A percentile compares a stretch with the other conserved stretches of the same genome.
These are phyloP conservation scores for Ceratothoa steindachneri DNA, from an alignment of 2,888 invertebrate species.

Conservation along the genomic window DNA sequence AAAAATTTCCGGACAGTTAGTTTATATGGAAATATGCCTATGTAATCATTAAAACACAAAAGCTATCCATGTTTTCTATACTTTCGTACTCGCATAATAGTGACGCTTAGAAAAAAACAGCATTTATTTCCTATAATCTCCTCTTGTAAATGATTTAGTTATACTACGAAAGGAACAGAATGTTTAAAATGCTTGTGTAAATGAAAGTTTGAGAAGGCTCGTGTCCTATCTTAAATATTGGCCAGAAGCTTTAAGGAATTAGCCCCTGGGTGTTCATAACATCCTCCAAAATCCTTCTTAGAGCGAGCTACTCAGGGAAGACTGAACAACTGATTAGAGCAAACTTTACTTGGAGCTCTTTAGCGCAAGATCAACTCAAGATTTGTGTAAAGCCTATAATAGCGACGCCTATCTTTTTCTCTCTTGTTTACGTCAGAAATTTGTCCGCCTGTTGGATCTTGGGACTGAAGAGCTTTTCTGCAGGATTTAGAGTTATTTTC, in stretches of 20 bases:
- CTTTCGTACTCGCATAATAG: too few species aligned
- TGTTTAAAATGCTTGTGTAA: not conserved
- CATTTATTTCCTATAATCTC: too few species aligned
- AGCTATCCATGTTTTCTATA: too few species aligned
- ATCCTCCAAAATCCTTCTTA: not conserved
- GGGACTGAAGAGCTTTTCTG: not conserved
- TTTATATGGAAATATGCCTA: too few species aligned
- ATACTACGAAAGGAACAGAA: too few species aligned
- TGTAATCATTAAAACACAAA: too few species aligned
- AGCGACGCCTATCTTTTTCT: not conserved
- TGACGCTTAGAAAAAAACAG: too few species aligned
- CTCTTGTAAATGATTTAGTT: too few species aligned
- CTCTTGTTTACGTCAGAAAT: not conserved
- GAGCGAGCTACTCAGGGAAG: not conserved
- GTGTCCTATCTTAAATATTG: not conserved
- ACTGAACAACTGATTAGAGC: not conserved
- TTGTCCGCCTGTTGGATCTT: not conserved
- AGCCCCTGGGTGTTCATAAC: not conserved
- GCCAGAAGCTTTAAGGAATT: not conserved
- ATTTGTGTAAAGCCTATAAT: not conserved
- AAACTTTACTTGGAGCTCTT: not conserved
- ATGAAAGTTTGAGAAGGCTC: not conserved
- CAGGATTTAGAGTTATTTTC: not conserved
- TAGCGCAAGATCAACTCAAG: not conserved
- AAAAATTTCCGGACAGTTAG: too few species aligned